Evolutionary conservation across 2,113 vertebrate genomes (phyloP).

Genomic region (Poeciliopsis retropinna): DNA sequence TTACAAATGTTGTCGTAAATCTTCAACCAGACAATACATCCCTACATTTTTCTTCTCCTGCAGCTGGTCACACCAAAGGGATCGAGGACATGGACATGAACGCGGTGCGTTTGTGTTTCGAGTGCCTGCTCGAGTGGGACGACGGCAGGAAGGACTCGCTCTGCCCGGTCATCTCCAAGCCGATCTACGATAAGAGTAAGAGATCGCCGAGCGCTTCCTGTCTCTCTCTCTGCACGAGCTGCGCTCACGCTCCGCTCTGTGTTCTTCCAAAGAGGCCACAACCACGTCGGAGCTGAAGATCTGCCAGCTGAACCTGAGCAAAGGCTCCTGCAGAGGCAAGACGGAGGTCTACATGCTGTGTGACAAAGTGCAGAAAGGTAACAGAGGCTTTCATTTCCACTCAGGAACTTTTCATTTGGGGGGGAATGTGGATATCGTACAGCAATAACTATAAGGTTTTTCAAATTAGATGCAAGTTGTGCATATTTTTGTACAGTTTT

Average conservation of each 20-base stretch:
- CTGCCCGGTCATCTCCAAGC: constrained; percentile 87
- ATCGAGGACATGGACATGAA: constrained; percentile 98
- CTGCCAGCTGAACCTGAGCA: constrained; percentile 85
- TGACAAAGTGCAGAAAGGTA: constrained; percentile 98
- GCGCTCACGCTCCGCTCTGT: constrained; percentile 13
- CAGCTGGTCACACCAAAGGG: constrained; percentile 89
- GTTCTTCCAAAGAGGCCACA: constrained; percentile 85
- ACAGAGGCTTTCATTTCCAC: constrained; percentile 10
- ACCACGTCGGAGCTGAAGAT: constrained; percentile 94
- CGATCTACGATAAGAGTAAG: constrained; percentile 95
- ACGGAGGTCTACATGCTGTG: constrained; percentile 93
- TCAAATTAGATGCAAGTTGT: too few relatives aligned
- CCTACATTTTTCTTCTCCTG: constrained; percentile 1
- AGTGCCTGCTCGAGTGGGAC: constrained; percentile 84
- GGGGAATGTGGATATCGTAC: neutral
- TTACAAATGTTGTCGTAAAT: neutral
- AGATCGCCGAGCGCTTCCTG: neutral
- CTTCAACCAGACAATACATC: neutral
- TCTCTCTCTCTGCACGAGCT: neutral
- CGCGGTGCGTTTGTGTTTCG: constrained; percentile 92
- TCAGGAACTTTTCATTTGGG: neutral
- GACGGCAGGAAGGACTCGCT: constrained; percentile 78
- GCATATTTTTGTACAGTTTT: too few relatives aligned
- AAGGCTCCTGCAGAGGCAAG: constrained; percentile 84
- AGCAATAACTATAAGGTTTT: too few relatives aligned